Conservation (phyloP, 2,888 invertebrate genomes). For the Aspidiotus rigidus region DNA sequence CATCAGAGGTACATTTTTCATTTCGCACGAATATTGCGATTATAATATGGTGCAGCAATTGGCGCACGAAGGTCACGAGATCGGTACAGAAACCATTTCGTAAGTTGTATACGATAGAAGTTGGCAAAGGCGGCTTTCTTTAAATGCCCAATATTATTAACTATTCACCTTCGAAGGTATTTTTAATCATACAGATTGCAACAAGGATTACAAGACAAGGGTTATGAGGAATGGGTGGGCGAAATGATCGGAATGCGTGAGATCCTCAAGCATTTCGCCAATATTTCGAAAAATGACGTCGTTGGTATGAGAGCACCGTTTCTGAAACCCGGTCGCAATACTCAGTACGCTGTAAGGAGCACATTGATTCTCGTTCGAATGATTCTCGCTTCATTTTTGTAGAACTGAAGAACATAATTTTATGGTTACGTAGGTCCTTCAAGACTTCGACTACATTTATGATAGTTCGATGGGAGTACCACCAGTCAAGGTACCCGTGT, state of each 20-base stretch:
- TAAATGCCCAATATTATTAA: too few relatives aligned
- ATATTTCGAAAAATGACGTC: slow-evolving; percentile 69
- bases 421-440: slow-evolving; percentile 58
- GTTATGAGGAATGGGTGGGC: slow-evolving; percentile 85
- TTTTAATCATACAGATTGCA: slow-evolving; percentile 51
- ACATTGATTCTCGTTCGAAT: not conserved
- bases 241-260: slow-evolving; percentile 92
- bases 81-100: slow-evolving; percentile 62
- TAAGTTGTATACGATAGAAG: slow-evolving; percentile 45
- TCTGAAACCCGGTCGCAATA: slow-evolving; percentile 83
- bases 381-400: not conserved
- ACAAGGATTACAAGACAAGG: slow-evolving; percentile 76
- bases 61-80: slow-evolving; percentile 81
- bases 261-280: slow-evolving; percentile 70
- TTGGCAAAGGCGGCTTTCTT: too few relatives aligned
- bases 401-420: not conserved
- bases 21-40: slow-evolving; percentile 81
- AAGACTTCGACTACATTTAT: slow-evolving; percentile 86
- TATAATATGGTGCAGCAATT: slow-evolving; percentile 86
- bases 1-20: slow-evolving; percentile 84
- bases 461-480: slow-evolving; percentile 86
- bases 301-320: slow-evolving; percentile 83
- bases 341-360: slow-evolving; percentile 68
- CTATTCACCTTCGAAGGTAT: not conserved
- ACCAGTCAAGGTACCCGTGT: slow-evolving; percentile 66